phyloP scores from a whole-genome alignment of 1,140 invertebrate species.

The Scaptodrosophila lebanonensis region DNA sequence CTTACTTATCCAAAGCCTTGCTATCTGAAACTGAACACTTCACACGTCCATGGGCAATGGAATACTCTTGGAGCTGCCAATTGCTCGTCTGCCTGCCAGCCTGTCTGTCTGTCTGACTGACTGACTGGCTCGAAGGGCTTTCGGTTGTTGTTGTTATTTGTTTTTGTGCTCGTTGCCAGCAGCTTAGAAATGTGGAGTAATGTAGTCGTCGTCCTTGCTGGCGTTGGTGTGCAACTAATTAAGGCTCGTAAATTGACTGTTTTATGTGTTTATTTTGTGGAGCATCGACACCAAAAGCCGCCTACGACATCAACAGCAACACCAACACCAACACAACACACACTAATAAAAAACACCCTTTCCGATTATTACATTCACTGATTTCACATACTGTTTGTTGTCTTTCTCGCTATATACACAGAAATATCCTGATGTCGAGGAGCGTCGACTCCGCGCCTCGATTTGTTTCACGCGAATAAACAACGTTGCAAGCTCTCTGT shows the following conservation, averaged over 20 bases:
- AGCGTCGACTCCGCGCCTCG: conserved; percentile 30
- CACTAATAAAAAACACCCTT: conserved; percentile 21
- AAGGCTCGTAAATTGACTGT: conserved; percentile 53
- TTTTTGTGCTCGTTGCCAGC: no score
- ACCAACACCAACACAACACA: no score
- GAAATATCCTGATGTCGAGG: conserved; percentile 1
- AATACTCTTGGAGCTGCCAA: no score
- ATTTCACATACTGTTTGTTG: conserved; percentile 28
- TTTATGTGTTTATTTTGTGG: conserved; percentile 47
- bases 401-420: conserved; percentile 15
- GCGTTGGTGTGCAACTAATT: conserved; percentile 52
- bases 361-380: conserved; percentile 41
- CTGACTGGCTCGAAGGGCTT: no score
- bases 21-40: conserved; percentile 27
- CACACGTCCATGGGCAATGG: no score
- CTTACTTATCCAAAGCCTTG: no score
- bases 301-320: no score
- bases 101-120: no score
- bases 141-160: no score
- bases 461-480: conserved; percentile 73
- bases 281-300: no score
- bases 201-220: neutral
- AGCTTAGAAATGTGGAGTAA: no score
- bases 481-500: conserved; percentile 35
- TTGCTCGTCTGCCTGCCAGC: no score